A percentile compares a stretch with the other conserved stretches of the same genome.
These are phyloP conservation scores for Tapirus terrestris DNA, from an alignment of 2,113 vertebrate genomes.

Conservation along the genomic window DNA sequence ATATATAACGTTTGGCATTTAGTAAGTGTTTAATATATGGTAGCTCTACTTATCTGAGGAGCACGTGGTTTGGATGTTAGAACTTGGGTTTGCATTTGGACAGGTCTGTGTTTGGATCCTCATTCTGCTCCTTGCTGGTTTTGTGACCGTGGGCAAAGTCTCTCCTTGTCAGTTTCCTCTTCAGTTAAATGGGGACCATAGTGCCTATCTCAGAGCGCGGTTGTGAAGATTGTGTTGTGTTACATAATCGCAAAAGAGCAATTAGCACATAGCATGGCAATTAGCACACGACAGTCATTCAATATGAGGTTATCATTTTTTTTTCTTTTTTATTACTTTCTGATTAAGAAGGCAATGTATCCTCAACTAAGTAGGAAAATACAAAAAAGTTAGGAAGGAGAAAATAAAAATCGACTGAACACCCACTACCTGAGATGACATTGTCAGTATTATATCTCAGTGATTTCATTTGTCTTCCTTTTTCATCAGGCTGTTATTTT, in stretches of 20 bases:
- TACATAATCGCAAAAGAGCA: not conserved
- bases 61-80: not conserved
- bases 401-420: not conserved
- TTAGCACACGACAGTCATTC: not conserved
- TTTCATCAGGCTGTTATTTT: constrained; percentile 1
- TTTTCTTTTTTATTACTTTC: not conserved
- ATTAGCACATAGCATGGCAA: not conserved
- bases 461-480: not conserved
- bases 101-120: not conserved
- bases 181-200: not conserved
- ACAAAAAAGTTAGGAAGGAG: not conserved
- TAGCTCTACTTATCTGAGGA: not conserved
- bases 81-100: not conserved
- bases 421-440: not conserved
- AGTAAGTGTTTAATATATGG: not conserved
- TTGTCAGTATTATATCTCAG: not conserved
- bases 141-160: not conserved
- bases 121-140: not conserved
- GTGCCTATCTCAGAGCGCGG: not conserved
- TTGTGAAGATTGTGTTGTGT: not conserved
- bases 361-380: not conserved
- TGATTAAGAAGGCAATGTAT: constrained; percentile 11
- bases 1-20: not conserved
- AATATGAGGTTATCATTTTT: not conserved
- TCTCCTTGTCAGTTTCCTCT: not conserved